Base-by-base conservation (phyloP, 1,140 invertebrate species). In the Melipona quadrifasciata region DNA sequence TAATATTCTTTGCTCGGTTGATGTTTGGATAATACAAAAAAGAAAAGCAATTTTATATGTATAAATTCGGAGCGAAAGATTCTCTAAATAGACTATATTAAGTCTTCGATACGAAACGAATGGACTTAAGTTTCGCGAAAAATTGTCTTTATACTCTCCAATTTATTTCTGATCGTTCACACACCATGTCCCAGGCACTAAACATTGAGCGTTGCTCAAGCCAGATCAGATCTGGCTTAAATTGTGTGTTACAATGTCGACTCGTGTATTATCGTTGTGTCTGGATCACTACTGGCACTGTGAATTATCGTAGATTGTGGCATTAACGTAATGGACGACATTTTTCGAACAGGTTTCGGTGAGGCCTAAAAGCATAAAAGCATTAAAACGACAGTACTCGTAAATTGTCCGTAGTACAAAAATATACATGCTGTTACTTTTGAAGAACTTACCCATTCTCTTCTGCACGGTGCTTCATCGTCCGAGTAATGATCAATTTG, bases 231-330 rank as follows among this genome's bases (percentile, higher is more conserved):
- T 89, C 91, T 88, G 92, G 87, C 92, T 94, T 94, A 94, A 79
- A 93, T 93, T 72, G 91, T 93, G 84, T 90, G 93, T 94, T 95
- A 95, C 93, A 95, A 93, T 31, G 94, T 95, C 19, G 94, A 94
- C 80, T 95, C 94, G 86, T 95, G 94, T 78, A 95, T 93, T 55
- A 94, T 91, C 55, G 91, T 85, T 73, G 92, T 90, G 58, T 94
- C 93, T 68, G 92, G 89, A 89, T 93, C 91, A 73, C 90, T 91
- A 39, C 84, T 91, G 21, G 89, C 77, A 85, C 91, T 92, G 24
- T 91, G 85, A 72, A 94, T 93, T 77, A 93, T 92, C 51, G 91
- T 78, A 39, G 88, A 72, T 68, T 90, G 90, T 31, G 87, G 84
- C 77, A 90, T 93, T 55, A 94, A 74, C 5, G 93, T 94, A 68